A percentile compares a stretch with the other conserved stretches of the same genome.
Conservation (phyloP, 2,888 invertebrate species). For the Drosophila tanythrix region DNA sequence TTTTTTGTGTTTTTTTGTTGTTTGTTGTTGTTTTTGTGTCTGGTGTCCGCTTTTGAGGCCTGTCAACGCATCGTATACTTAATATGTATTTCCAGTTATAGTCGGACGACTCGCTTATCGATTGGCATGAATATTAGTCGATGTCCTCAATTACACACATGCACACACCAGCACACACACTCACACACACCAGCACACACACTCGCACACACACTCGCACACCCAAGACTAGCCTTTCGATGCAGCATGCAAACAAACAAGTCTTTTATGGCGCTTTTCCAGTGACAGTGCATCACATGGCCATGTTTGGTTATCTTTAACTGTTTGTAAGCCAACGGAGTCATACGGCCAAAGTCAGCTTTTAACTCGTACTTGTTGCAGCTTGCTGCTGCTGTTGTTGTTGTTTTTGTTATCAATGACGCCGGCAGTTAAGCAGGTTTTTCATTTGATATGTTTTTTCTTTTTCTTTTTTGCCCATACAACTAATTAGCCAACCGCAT, state of each 20-base stretch:
- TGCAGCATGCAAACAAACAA: conserved; percentile 73
- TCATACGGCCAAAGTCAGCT: conserved; percentile 41
- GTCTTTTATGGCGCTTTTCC: conserved; percentile 78
- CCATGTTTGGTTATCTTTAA: conserved; percentile 79
- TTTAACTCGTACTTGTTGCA: conserved; percentile 9
- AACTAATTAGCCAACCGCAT: conserved; percentile 68
- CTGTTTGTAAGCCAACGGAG: conserved; percentile 71
- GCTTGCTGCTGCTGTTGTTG: conserved; percentile 46
- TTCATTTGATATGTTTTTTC: conserved; percentile 3
- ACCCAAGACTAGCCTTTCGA: conserved; percentile 59
- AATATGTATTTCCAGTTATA: conserved; percentile 77
- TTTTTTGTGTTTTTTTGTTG: background rate
- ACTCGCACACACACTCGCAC: conserved; percentile 6
- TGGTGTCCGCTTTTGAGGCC: conserved; percentile 39
- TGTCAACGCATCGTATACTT: conserved; percentile 75
- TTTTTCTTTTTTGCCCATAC: conserved; percentile 42
- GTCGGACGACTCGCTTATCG: conserved; percentile 68
- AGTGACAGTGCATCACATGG: conserved; percentile 79
- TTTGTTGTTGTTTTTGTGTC: background rate
- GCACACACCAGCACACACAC: conserved; percentile 14
- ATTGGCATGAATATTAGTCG: conserved; percentile 78
- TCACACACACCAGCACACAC: conserved; percentile 8
- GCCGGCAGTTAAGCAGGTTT: conserved; percentile 66
- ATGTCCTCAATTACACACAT: conserved; percentile 73
- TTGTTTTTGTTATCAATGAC: conserved; percentile 64